Percentiles rank a stretch among this genome's conserved stretches.
Evolutionary conservation across 2,888 invertebrate genomes (phyloP).

Genomic region (Heteromyza rotundicornis): DNA sequence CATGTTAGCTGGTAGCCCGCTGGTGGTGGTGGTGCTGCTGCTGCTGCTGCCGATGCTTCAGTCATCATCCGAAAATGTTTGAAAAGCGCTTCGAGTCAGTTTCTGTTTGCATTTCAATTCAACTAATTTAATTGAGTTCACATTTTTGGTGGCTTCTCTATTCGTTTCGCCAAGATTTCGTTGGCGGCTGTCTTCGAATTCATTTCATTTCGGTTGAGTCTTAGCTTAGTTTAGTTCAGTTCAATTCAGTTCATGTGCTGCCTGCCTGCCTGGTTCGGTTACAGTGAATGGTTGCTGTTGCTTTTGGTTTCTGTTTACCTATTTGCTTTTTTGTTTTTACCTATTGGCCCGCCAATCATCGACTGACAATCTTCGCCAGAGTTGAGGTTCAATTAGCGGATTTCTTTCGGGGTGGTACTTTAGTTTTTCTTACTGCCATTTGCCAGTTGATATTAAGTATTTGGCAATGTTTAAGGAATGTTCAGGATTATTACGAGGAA

Average conservation of each 20-base stretch:
- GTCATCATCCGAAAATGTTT: background rate
- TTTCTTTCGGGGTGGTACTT: background rate
- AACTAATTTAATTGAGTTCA: constrained; percentile 34
- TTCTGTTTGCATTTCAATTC: constrained; percentile 25
- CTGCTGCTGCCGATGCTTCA: background rate
- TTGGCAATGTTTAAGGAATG: too few species aligned
- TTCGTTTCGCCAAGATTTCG: background rate
- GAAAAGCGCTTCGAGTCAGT: constrained; percentile 8
- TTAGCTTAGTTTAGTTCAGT: too few species aligned
- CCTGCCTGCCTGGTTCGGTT: too few species aligned
- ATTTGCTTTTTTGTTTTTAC: too few species aligned
- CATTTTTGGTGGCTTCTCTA: constrained; percentile 28
- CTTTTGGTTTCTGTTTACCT: too few species aligned
- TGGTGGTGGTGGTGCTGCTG: background rate
- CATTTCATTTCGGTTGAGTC: background rate
- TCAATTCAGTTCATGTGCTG: background rate
- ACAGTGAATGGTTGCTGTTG: background rate
- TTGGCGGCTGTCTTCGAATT: background rate
- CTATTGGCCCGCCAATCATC: constrained; percentile 5
- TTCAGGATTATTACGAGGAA: too few species aligned
- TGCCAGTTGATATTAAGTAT: too few species aligned
- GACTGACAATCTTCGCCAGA: background rate
- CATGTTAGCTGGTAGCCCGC: background rate
- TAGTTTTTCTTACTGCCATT: background rate
- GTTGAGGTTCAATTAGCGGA: constrained; percentile 5